A percentile compares a stretch with the other conserved stretches of the same genome.
Evolutionary conservation across 2,797 vertebrate genomes (phyloP).

Genomic region (Falco naumanni): DNA sequence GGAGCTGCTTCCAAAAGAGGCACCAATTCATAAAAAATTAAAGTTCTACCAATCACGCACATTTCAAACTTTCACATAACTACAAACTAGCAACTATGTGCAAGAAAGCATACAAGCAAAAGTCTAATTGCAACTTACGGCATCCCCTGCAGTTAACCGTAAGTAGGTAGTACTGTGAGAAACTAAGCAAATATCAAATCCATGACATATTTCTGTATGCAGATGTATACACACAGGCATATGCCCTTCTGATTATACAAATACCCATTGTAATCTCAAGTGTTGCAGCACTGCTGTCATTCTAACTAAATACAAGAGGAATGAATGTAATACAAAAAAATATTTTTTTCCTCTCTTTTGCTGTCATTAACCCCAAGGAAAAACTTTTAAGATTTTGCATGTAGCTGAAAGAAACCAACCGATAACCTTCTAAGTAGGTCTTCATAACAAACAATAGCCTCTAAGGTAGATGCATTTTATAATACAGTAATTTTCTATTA

Average conservation of each 20-base stretch:
- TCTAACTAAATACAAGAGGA: not conserved
- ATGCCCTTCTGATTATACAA: not conserved
- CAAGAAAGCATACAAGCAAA: not conserved
- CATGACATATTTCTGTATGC: not conserved
- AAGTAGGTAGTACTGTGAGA: not conserved
- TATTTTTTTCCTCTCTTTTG: not conserved
- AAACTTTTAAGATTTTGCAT: not conserved
- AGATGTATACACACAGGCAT: rapidly evolving
- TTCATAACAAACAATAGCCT: not conserved
- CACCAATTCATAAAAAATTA: not conserved
- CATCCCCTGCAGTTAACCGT: not conserved
- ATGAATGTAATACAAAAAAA: not conserved
- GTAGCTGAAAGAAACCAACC: not conserved
- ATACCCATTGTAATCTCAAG: not conserved
- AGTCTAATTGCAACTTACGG: not conserved
- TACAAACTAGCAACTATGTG: not conserved
- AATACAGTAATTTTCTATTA: not conserved
- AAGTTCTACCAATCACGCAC: not conserved
- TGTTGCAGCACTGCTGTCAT: not conserved
- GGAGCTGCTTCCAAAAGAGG: not conserved
- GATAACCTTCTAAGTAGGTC: not conserved
- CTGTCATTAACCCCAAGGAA: not conserved
- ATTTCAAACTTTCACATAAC: not conserved
- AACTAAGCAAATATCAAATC: not conserved
- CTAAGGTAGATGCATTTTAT: not conserved